A percentile compares a stretch with the other conserved stretches of the same genome.
phyloP scores from a whole-genome alignment of 2,113 vertebrate species.

The Lasiurus cinereus region DNA sequence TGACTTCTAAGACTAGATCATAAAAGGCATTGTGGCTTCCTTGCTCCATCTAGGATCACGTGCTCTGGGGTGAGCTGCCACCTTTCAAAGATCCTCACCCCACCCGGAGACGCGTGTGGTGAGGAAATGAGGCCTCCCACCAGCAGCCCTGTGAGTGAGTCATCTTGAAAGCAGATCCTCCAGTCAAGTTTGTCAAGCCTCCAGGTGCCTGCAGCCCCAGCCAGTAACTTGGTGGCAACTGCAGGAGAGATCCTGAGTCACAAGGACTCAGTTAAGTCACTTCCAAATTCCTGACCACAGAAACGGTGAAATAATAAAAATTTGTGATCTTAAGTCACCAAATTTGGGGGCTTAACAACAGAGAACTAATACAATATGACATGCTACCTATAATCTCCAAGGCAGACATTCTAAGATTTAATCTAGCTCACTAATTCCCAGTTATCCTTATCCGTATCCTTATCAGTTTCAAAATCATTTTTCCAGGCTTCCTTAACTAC shows the following conservation, averaged over 20 bases:
- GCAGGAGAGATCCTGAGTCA: background rate
- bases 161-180: background rate
- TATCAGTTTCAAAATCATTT: constrained; percentile 46
- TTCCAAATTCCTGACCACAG: constrained; percentile 9
- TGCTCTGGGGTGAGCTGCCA: background rate
- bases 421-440: background rate
- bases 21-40: background rate
- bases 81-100: background rate
- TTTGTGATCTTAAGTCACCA: constrained; percentile 12
- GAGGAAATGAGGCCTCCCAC: background rate
- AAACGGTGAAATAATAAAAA: background rate
- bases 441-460: background rate
- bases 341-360: background rate
- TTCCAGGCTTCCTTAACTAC: background rate
- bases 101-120: background rate
- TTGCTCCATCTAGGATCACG: background rate
- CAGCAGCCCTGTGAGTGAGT: background rate
- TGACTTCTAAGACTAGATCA: constrained; percentile 10
- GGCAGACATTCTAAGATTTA: background rate
- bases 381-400: background rate
- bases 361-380: background rate
- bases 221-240: background rate
- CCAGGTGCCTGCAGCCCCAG: background rate
- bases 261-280: background rate
- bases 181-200: background rate